A percentile compares a stretch with the other conserved stretches of the same genome.
Conservation (phyloP, 2,113 vertebrate genomes). For the Bostrychus sinensis region DNA sequence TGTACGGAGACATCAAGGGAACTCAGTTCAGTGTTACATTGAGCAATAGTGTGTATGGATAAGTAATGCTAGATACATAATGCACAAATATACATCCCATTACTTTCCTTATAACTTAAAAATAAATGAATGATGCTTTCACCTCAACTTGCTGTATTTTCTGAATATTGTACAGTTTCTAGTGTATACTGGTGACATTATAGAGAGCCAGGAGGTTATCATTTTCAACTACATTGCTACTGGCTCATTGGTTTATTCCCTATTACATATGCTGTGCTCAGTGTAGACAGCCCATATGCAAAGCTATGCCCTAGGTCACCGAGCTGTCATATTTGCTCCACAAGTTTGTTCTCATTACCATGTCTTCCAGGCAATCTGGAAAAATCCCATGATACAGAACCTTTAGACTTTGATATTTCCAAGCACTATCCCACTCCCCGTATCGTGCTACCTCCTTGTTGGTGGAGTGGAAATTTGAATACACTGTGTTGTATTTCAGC, state of each 20-base stretch:
- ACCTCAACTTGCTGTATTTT: not conserved
- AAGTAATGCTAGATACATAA: no score
- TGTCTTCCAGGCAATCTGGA: constrained; percentile 50
- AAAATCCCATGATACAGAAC: constrained; percentile 53
- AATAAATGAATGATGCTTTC: constrained; percentile 4
- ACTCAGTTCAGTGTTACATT: no score
- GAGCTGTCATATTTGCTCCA: constrained; percentile 40
- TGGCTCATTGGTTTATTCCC: constrained; percentile 6
- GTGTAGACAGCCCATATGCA: constrained; percentile 10
- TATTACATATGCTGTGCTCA: not conserved
- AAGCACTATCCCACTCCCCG: constrained; percentile 19
- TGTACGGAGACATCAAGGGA: no score
- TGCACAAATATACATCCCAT: no score
- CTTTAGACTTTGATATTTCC: constrained; percentile 70
- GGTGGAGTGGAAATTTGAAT: constrained; percentile 55
- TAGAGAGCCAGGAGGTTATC: constrained; percentile 21
- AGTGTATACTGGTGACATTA: constrained; percentile 1
- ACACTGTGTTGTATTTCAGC: constrained; percentile 44
- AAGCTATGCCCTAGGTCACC: constrained; percentile 18
- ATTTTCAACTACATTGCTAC: not conserved
- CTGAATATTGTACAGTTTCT: not conserved
- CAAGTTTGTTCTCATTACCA: constrained; percentile 56
- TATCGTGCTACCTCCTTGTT: constrained; percentile 39
- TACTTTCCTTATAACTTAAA: constrained; percentile 24
- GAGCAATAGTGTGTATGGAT: no score